Percentiles rank a stretch among this genome's conserved stretches.
Evolutionary conservation across 2,888 invertebrate species (phyloP).

Genomic region (Dolichopus griseipennis): DNA sequence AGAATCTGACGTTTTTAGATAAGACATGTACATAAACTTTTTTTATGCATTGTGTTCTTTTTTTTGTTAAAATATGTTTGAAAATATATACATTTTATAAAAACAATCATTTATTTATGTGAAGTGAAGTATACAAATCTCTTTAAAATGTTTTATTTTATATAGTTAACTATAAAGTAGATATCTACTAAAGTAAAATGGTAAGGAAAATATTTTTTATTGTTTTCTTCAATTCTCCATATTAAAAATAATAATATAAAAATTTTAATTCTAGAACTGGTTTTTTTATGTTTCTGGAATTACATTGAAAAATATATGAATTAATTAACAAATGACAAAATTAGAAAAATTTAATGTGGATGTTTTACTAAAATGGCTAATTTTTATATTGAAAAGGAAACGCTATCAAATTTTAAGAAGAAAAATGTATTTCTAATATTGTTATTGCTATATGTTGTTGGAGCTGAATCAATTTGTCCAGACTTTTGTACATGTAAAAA

Average conservation of each 20-base stretch:
- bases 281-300: neutral
- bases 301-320: neutral
- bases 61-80: neutral
- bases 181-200: neutral
- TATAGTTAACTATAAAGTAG: neutral
- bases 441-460: neutral
- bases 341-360: neutral
- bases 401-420: conserved; percentile 10
- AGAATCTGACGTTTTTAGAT: neutral
- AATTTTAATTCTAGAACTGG: neutral
- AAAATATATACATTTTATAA: neutral
- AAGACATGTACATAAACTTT: conserved; percentile 1
- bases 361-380: neutral
- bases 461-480: conserved; percentile 29
- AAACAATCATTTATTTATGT: neutral
- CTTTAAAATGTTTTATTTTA: neutral
- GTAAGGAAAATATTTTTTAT: neutral
- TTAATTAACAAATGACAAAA: neutral
- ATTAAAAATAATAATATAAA: neutral
- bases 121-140: neutral
- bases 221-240: neutral
- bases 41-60: neutral
- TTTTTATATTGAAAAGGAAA: conserved; percentile 2
- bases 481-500: conserved; percentile 35
- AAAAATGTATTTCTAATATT: neutral